Evolutionary conservation across 1,140 invertebrate genomes (phyloP), one percentile per base, ranked within the genome.

Genomic region (Bombus fervidus): DNA sequence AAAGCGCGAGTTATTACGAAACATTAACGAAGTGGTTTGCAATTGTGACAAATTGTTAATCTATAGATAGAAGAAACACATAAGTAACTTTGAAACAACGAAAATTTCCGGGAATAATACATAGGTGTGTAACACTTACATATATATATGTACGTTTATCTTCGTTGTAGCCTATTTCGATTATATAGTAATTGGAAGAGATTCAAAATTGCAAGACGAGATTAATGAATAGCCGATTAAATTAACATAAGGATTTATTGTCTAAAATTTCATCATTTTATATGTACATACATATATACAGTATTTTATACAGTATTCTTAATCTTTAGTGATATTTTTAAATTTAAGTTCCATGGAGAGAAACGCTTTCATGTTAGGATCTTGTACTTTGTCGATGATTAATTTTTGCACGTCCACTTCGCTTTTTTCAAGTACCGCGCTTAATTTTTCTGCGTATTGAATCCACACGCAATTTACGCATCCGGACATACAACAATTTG

Each of bases 401-500:
- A 97, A 96, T 91, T 97, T 96, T 64, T 96, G 95, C 25, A 98
- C 96, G 87, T 96, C 96, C 74, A 97, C 96, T 12, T 96, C 96
- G 31, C 96, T 97, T 86, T 97, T 95, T 78, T 96, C 41, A 1
- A 87, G 95, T 89, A 98, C 97, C 74, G 97, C 96, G 28, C 96
- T 96, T 31, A 99, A 88, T 83, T 97, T 96, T 91, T 99, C 97
- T 0, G 98, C 98, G 95, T 99, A 99, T 57, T 97, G 96, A 68
- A 99, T 97, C 97, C 98, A 99, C 28, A 99, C 98, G 94, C 99
- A 99, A 93, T 99, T 99, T 2, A 97, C 95, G 96, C 99, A 99
- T 1, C 98, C 98, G 8, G 98, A 98, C 97, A 98, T 98, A 90
- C 99, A 99, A 94, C 99, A 99, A 59, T 96, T 97, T 4, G 97